Evolutionary conservation across 2,888 invertebrate species (phyloP).

Genomic region (Drosophila cracens): DNA sequence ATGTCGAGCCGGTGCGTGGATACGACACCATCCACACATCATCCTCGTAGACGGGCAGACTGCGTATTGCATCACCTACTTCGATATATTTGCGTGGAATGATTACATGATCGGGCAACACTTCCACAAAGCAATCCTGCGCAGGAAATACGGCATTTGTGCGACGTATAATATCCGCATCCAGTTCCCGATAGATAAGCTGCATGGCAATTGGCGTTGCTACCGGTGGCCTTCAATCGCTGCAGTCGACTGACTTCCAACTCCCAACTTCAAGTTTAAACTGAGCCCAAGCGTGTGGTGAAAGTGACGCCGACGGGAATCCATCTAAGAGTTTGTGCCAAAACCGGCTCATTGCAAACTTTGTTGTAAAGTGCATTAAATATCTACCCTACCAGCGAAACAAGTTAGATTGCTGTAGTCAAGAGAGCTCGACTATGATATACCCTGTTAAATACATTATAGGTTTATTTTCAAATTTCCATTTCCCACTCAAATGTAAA

Average conservation of each 20-base stretch:
- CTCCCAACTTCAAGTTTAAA: slow-evolving; percentile 35
- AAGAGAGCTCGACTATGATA: not conserved
- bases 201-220: slow-evolving; percentile 57
- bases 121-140: slow-evolving; percentile 89
- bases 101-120: slow-evolving; percentile 89
- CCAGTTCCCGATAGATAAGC: slow-evolving; percentile 86
- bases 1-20: slow-evolving; percentile 96
- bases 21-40: slow-evolving; percentile 95
- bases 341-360: slow-evolving; percentile 37
- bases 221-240: slow-evolving; percentile 27
- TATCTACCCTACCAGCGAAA: not conserved
- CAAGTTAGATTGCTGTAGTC: not conserved
- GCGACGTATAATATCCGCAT: slow-evolving; percentile 87
- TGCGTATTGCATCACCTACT: slow-evolving; percentile 89
- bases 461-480: not conserved
- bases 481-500: not conserved
- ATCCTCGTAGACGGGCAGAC: slow-evolving; percentile 89
- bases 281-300: slow-evolving; percentile 59
- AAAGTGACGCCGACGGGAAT: slow-evolving; percentile 66
- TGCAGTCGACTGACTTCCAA: slow-evolving; percentile 42
- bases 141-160: slow-evolving; percentile 89
- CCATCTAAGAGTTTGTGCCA: slow-evolving; percentile 36
- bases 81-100: slow-evolving; percentile 89
- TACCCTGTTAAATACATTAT: not conserved
- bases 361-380: slow-evolving; percentile 36